Evolutionary conservation across 2,113 vertebrate species (phyloP).

Genomic region (Phycodurus eques): DNA sequence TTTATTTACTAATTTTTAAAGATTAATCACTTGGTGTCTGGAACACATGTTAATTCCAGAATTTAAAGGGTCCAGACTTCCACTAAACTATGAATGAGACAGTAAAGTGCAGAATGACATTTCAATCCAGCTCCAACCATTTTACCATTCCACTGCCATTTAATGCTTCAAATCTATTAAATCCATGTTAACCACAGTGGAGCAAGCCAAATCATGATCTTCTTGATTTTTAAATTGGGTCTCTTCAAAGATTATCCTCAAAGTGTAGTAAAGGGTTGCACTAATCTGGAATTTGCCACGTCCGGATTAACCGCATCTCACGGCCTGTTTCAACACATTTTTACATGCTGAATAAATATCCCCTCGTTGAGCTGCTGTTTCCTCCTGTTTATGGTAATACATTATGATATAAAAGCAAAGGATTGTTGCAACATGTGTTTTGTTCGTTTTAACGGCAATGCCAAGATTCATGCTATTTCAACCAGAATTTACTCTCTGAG

Average conservation of each 20-base stretch:
- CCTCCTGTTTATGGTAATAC: background rate
- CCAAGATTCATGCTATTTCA: background rate
- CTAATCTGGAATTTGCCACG: conserved; percentile 22
- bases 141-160: conserved; percentile 27
- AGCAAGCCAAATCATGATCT: conserved; percentile 17
- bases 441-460: background rate
- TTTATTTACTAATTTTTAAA: conserved; percentile 4
- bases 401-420: conserved; percentile 5
- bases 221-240: conserved; percentile 28
- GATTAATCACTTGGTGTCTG: background rate
- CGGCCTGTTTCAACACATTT: conserved; percentile 20
- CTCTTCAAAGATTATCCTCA: conserved; percentile 26
- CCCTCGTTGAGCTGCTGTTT: background rate
- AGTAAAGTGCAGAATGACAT: conserved; percentile 13
- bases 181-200: conserved; percentile 22
- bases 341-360: conserved; percentile 10
- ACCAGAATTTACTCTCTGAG: conserved; percentile 7
- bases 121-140: conserved; percentile 10
- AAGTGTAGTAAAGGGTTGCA: conserved; percentile 20
- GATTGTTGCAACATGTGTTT: background rate
- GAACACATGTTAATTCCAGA: background rate
- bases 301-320: conserved; percentile 30
- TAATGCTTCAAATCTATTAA: conserved; percentile 28
- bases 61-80: conserved; percentile 2
- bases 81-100: conserved; percentile 4